Conservation (phyloP, 2,888 invertebrate species). For the Sabatieria punctata region DNA sequence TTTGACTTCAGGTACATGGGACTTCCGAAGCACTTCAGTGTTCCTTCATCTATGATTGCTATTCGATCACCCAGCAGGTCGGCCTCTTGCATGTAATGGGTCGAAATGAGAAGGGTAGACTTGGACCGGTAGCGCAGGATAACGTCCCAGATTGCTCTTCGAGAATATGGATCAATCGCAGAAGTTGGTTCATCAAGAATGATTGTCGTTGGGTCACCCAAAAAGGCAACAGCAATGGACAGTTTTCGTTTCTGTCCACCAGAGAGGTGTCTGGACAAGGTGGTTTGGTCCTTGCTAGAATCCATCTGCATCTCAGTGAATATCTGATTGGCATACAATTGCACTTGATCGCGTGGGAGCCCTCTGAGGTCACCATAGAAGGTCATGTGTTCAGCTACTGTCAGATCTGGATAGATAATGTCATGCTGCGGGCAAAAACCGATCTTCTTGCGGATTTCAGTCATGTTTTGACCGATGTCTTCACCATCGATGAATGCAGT, state of each 20-base stretch:
- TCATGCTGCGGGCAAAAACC: conserved; percentile 10
- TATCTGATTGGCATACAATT: neutral
- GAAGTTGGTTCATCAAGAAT: conserved; percentile 70
- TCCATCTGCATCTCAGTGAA: conserved; percentile 3
- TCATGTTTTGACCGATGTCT: neutral
- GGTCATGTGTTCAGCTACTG: conserved; percentile 7
- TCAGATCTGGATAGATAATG: conserved; percentile 8
- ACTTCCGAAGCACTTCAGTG: no score
- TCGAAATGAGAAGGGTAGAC: conserved; percentile 54
- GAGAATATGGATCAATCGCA: conserved; percentile 65
- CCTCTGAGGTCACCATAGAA: conserved; percentile 4
- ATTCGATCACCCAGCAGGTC: conserved; percentile 69
- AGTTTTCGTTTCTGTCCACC: conserved; percentile 72
- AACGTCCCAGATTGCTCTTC: conserved; percentile 62
- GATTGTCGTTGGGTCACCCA: conserved; percentile 62
- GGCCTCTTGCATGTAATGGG: conserved; percentile 77
- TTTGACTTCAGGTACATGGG: conserved; percentile 55
- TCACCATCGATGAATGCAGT: neutral
- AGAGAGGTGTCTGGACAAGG: conserved; percentile 45
- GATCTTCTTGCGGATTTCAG: neutral
- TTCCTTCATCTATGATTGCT: conserved; percentile 64
- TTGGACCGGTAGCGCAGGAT: conserved; percentile 46
- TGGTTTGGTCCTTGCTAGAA: no score
- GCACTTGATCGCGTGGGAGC: neutral
- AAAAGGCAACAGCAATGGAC: conserved; percentile 59